Base-by-base conservation (phyloP, 1,140 invertebrate species). In the Neelides sp. region DNA sequence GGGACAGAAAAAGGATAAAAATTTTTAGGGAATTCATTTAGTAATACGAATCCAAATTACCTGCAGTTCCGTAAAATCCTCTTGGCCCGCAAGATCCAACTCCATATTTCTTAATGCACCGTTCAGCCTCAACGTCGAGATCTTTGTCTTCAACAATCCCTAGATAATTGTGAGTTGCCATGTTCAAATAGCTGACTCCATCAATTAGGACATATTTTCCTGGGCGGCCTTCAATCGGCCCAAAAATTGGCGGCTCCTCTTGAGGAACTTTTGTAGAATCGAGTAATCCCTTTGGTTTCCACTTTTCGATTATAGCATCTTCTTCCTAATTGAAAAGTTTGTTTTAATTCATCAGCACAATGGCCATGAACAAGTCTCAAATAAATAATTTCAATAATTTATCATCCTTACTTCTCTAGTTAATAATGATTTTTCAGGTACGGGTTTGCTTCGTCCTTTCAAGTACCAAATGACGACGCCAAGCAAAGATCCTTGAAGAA, bases 21-120 rank as follows among this genome's bases (percentile, higher is more conserved):
- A n/a, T n/a, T n/a, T n/a, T n/a, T n/a, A n/a, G n/a, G n/a, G n/a
- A n/a, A n/a, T n/a, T n/a, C n/a, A n/a, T n/a, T n/a, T n/a, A n/a
- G n/a, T n/a, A n/a, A n/a, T n/a, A n/a, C n/a, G n/a, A n/a, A n/a
- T n/a, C n/a, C n/a, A n/a, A n/a, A n/a, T n/a, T 66, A 78, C 76
- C 76, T 48, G 92, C 81, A 19, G 95, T 98, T 48, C 95, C 95
- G 72, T 96, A 99, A 68, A 99, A 99, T 3, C 90, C 93, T 66
- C 95, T 71, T 0, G 95, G 95, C 1, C 95, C 94, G 73, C 94
- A 98, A 0, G 92, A 94, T 0, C 95, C 95, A 2, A 98, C 89
- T 19, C 95, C 95, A 74, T 98, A 98, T 61, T 96, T 90, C 50
- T 78, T 71, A 34, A 96, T 67, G 4, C 82, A 75, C 41, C 77